Conservation (phyloP, 2,113 vertebrate species). For the Prolemur simus region DNA sequence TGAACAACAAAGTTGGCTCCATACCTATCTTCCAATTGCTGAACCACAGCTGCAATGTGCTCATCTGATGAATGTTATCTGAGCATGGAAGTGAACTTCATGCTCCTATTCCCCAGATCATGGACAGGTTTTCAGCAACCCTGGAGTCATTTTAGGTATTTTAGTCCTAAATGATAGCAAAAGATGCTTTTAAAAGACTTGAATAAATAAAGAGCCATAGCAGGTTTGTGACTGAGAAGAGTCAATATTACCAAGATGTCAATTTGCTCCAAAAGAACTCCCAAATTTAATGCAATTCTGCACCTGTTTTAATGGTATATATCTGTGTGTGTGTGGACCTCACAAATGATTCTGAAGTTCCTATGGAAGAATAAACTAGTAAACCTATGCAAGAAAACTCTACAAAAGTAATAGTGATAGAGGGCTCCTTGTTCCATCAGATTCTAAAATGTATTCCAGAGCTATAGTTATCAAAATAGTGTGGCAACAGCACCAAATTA, state of each 20-base stretch:
- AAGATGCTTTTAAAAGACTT: constrained; percentile 1
- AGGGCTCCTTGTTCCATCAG: neutral
- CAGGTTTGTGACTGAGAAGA: neutral
- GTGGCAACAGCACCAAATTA: neutral
- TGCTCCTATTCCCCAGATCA: neutral
- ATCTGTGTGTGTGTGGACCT: neutral
- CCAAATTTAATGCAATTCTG: neutral
- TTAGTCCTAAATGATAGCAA: neutral
- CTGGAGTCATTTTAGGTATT: neutral
- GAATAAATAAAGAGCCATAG: neutral
- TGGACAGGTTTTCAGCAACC: neutral
- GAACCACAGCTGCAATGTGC: neutral
- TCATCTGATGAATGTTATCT: neutral
- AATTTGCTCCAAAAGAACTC: neutral
- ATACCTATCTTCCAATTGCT: neutral
- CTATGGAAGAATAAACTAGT: neutral
- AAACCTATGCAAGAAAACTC: neutral
- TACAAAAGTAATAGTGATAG: neutral
- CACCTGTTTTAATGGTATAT: neutral
- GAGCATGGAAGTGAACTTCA: neutral
- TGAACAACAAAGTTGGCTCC: neutral
- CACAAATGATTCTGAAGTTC: neutral
- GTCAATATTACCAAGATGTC: neutral
- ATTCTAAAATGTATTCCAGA: constrained; percentile 19
- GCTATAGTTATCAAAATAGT: neutral